These are phyloP conservation scores for Volucella inflata DNA, from an alignment of 2,888 invertebrate species.

Conservation along the genomic window DNA sequence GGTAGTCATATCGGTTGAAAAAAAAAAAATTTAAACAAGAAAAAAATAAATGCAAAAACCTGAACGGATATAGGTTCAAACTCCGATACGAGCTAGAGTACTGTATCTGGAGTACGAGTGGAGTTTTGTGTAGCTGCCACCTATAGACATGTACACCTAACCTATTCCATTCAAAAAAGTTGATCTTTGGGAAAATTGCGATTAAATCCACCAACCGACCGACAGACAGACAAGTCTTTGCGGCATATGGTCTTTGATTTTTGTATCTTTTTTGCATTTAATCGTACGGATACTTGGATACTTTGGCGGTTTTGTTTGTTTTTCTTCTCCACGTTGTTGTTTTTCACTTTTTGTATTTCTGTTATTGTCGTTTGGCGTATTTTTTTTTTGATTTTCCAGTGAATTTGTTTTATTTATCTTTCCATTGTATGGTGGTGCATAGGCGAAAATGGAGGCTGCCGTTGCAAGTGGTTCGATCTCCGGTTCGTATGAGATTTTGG, in stretches of 20 bases:
- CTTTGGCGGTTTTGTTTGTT: not conserved
- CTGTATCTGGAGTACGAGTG: conserved; percentile 46
- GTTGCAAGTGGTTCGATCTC: conserved; percentile 25
- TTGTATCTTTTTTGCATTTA: conserved; percentile 23
- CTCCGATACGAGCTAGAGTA: not conserved
- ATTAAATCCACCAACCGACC: conserved; percentile 51
- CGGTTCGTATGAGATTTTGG: conserved; percentile 41
- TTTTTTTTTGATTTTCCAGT: conserved; percentile 28
- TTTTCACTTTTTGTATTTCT: conserved; percentile 25
- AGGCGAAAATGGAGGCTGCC: conserved; percentile 40
- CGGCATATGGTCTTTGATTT: conserved; percentile 51
- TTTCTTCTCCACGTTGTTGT: not conserved
- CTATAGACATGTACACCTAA: conserved; percentile 16
- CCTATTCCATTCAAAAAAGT: conserved; percentile 62
- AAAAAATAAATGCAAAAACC: conserved; percentile 15
- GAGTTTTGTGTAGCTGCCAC: conserved; percentile 30
- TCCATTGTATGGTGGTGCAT: conserved; percentile 51
- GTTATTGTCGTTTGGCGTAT: conserved; percentile 50
- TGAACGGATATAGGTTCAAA: conserved; percentile 56
- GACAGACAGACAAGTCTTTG: too few relatives aligned
- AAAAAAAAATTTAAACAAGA: not conserved
- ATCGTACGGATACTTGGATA: too few relatives aligned
- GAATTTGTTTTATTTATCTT: conserved; percentile 47
- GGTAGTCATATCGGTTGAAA: conserved; percentile 8
- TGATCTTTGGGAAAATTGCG: conserved; percentile 73